Conservation (phyloP, 2,888 invertebrate genomes). For the Laothoe populi region DNA sequence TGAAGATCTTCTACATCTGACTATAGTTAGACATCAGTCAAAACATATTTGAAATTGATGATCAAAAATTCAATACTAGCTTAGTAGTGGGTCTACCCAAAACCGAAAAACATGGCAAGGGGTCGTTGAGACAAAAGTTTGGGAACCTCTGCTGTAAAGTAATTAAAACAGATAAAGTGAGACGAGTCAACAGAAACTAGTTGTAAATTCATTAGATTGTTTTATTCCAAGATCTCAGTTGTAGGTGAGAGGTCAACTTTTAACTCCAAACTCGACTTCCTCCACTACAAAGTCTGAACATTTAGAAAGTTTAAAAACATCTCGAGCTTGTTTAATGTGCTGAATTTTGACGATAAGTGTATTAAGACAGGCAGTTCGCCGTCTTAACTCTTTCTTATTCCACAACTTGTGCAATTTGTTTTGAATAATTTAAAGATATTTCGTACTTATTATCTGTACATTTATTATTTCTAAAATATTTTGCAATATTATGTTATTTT, state of each 20-base stretch:
- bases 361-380: conserved; percentile 19
- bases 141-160: too few species aligned
- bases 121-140: too few species aligned
- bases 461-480: not conserved
- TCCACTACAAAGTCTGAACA: conserved; percentile 26
- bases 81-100: too few species aligned
- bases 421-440: conserved; percentile 10
- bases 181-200: not conserved
- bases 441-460: not conserved
- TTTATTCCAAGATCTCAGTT: conserved; percentile 7
- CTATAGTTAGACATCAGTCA: too few species aligned
- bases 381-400: conserved; percentile 15
- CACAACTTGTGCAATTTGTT: conserved; percentile 3
- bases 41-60: too few species aligned
- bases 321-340: conserved; percentile 31
- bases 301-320: conserved; percentile 30
- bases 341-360: conserved; percentile 29
- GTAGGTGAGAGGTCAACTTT: conserved; percentile 12
- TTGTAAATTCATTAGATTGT: conserved; percentile 7
- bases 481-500: not conserved
- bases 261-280: conserved; percentile 30
- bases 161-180: too few species aligned
- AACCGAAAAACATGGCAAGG: too few species aligned
- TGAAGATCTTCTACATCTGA: too few species aligned
- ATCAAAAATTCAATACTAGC: too few species aligned